Percentiles rank a stretch among this genome's conserved stretches.
Conservation (phyloP, 2,888 invertebrate genomes). For the Dexiosoma caninum region DNA sequence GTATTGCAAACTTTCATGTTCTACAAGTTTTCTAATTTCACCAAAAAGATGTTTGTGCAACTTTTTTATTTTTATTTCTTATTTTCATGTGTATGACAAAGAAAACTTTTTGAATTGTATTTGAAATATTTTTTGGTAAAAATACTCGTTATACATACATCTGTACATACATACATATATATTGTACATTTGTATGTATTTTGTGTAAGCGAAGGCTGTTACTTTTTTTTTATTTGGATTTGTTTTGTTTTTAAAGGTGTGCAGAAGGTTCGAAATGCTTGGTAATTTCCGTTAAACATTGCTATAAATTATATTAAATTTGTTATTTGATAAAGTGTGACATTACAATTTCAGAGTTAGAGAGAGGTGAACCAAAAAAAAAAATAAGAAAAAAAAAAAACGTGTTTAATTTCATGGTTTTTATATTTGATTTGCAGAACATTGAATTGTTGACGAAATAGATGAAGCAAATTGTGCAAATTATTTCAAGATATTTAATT, state of each 20-base stretch:
- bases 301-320: constrained; percentile 76
- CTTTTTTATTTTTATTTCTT: neutral
- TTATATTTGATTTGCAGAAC: constrained; percentile 43
- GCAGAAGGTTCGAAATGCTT: constrained; percentile 65
- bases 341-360: constrained; percentile 3
- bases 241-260: neutral
- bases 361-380: neutral
- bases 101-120: constrained; percentile 44
- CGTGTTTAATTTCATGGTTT: constrained; percentile 52
- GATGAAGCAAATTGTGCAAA: neutral
- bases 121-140: constrained; percentile 31
- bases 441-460: constrained; percentile 28
- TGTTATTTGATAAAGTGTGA: constrained; percentile 49
- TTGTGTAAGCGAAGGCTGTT: constrained; percentile 9
- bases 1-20: constrained; percentile 51
- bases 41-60: constrained; percentile 50
- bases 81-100: constrained; percentile 34
- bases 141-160: too few relatives aligned
- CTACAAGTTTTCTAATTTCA: constrained; percentile 63
- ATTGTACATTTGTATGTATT: too few relatives aligned
- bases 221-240: constrained; percentile 19
- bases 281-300: constrained; percentile 75
- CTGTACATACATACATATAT: too few relatives aligned
- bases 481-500: too few relatives aligned
- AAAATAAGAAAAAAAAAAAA: neutral